phyloP scores from a whole-genome alignment of 2,113 vertebrate species.

The Scytalopus superciliaris region DNA sequence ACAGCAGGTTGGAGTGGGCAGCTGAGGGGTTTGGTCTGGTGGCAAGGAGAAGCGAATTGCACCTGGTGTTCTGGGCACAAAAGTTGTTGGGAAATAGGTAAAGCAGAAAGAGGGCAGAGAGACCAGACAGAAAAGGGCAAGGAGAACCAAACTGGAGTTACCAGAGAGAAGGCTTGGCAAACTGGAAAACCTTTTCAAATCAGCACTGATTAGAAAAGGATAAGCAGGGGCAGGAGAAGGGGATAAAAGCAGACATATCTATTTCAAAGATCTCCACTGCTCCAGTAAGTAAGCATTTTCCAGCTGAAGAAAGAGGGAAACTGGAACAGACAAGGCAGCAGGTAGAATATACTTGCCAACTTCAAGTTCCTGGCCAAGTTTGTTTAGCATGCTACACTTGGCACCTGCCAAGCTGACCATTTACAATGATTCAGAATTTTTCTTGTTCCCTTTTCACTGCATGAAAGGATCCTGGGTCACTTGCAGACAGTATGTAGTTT shows the following conservation, averaged over 20 bases:
- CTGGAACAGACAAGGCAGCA: constrained; percentile 44
- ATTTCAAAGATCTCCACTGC: background rate
- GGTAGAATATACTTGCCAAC: constrained; percentile 37
- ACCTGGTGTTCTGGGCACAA: constrained; percentile 50
- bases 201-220: background rate
- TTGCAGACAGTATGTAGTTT: background rate
- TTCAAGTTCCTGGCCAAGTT: constrained; percentile 15
- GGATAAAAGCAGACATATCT: background rate
- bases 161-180: background rate
- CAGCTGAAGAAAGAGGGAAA: constrained; percentile 32
- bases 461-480: background rate
- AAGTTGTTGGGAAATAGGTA: constrained; percentile 9
- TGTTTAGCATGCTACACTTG: constrained; percentile 11
- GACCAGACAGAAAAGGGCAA: constrained; percentile 20
- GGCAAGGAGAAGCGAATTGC: constrained; percentile 8
- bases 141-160: background rate
- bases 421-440: background rate
- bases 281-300: background rate
- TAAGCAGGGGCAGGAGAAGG: background rate
- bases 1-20: constrained; percentile 53
- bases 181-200: background rate
- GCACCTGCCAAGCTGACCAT: constrained; percentile 8
- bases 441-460: background rate
- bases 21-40: constrained; percentile 41
- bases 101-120: background rate